Percentiles rank a stretch among this genome's conserved stretches.
phyloP scores from a whole-genome alignment of 1,140 invertebrate species.

The Tribolium madens region DNA sequence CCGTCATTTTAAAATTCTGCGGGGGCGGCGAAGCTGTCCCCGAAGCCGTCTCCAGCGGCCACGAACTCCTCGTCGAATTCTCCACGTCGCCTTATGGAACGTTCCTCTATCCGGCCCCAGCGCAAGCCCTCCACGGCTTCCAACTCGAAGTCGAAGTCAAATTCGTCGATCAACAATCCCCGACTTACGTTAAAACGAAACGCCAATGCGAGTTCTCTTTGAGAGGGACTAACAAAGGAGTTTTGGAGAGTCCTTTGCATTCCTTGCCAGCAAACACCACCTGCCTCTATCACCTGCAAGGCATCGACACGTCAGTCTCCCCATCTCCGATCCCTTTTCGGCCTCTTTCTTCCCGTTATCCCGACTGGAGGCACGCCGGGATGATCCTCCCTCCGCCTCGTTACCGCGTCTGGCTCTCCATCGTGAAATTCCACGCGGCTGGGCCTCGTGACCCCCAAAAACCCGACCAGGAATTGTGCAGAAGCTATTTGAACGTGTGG shows the following conservation, averaged over 20 bases:
- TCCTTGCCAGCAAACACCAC: slow-evolving; percentile 88
- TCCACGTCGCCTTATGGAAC: slow-evolving; percentile 91
- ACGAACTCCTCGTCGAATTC: slow-evolving; percentile 89
- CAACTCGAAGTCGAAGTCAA: slow-evolving; percentile 88
- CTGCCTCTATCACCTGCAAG: slow-evolving; percentile 86
- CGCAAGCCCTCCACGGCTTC: slow-evolving; percentile 85
- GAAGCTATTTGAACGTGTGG: slow-evolving; percentile 85
- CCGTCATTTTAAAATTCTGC: slow-evolving; percentile 90
- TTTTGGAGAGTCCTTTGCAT: slow-evolving; percentile 84
- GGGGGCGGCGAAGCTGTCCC: slow-evolving; percentile 87
- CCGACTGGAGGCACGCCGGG: slow-evolving; percentile 71
- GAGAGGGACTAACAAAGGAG: slow-evolving; percentile 79
- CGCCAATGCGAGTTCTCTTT: slow-evolving; percentile 89
- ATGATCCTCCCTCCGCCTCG: slow-evolving; percentile 72
- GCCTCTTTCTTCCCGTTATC: slow-evolving; percentile 73
- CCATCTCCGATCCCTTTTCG: slow-evolving; percentile 71
- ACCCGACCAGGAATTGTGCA: slow-evolving; percentile 79
- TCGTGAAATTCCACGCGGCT: slow-evolving; percentile 86
- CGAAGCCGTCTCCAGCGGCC: slow-evolving; percentile 84
- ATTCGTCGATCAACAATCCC: slow-evolving; percentile 84
- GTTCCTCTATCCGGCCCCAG: slow-evolving; percentile 82
- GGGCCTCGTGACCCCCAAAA: slow-evolving; percentile 69
- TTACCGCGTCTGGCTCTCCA: slow-evolving; percentile 88
- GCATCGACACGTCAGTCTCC: slow-evolving; percentile 70
- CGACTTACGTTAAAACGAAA: slow-evolving; percentile 84